Evolutionary conservation across 1,140 invertebrate species (phyloP).

Genomic region (Zaprionus ornatus): DNA sequence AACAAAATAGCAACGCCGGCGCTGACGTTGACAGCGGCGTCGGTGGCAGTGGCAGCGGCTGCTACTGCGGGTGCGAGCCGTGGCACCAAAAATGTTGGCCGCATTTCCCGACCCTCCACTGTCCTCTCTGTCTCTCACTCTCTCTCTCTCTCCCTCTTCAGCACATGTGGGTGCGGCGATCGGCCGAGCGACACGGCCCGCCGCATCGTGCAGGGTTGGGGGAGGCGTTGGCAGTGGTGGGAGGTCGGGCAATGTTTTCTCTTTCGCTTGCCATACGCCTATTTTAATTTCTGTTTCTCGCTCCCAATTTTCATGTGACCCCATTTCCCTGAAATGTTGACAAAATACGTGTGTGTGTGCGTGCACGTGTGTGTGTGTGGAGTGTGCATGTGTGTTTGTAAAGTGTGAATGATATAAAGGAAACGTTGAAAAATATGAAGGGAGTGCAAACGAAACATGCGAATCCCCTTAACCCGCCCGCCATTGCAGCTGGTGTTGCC

Average conservation of each 20-base stretch:
- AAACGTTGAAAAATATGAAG: slow-evolving; percentile 41
- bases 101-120: slow-evolving; percentile 12
- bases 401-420: slow-evolving; percentile 18
- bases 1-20: slow-evolving; percentile 47
- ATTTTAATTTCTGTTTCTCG: slow-evolving; percentile 68
- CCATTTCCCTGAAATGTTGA: slow-evolving; percentile 74
- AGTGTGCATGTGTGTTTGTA: background rate
- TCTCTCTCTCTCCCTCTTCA: slow-evolving; percentile 13
- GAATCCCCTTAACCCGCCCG: slow-evolving; percentile 67
- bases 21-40: background rate
- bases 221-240: background rate
- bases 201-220: background rate
- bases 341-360: slow-evolving; percentile 42
- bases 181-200: slow-evolving; percentile 53
- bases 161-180: slow-evolving; percentile 76
- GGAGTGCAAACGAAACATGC: slow-evolving; percentile 48
- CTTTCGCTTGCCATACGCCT: slow-evolving; percentile 67
- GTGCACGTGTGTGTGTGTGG: background rate
- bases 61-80: slow-evolving; percentile 34
- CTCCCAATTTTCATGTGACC: slow-evolving; percentile 68
- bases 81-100: slow-evolving; percentile 47
- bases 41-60: background rate
- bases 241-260: slow-evolving; percentile 33
- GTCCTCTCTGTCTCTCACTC: background rate
- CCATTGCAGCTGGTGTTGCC: slow-evolving; percentile 55